Base-by-base conservation (phyloP, 2,888 invertebrate species). In the Platerodrilus igneus region DNA sequence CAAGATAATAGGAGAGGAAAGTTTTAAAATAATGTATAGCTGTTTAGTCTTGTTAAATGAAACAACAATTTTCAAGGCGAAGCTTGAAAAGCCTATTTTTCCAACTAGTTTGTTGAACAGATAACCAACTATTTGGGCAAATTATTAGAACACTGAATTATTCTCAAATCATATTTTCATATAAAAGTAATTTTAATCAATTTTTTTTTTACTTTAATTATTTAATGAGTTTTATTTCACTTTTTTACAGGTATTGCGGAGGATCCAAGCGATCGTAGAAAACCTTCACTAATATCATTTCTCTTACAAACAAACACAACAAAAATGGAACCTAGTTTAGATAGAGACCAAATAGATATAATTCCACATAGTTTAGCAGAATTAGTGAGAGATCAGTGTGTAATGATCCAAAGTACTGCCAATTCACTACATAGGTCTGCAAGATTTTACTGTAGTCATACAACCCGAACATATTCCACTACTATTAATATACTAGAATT, bases 301-400 rank as follows among this genome's bases (percentile, higher is more conserved):
- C 66, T 75, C 11, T 53, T 73, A 31, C 54, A 62, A 14, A 57
- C 56, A 6, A 66, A 57, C 47, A 53, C 61, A 16, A 54, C 63
- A 8, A 68, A 67, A 50, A 42, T 62, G 19, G 66, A 67, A 28
- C 54, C 63, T 20, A 53, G 47, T 17, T 30, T 62, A 10, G 68
- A 67, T 41, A 58, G 67, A 2, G 71, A 70, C 20, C 63, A 63
- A 49, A 56, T 76, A n/a, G 76, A 80, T 48, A 49, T 64, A 10
- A 63, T 80, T 44, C 78, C 79, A 13, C 74, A 79, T 49, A 70
- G 72, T 41, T 79, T 88, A 31, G 74, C 89, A 48, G 85, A 84
- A 63, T 69, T 88, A 41, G 68, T 90, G 37, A 75, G 85, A 50
- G 83, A 81, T 62, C 90, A 85, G 72, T 90, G 87, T 67, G 78